Evolutionary conservation across 2,113 vertebrate species (phyloP).

Genomic region (Podarcis cretensis): DNA sequence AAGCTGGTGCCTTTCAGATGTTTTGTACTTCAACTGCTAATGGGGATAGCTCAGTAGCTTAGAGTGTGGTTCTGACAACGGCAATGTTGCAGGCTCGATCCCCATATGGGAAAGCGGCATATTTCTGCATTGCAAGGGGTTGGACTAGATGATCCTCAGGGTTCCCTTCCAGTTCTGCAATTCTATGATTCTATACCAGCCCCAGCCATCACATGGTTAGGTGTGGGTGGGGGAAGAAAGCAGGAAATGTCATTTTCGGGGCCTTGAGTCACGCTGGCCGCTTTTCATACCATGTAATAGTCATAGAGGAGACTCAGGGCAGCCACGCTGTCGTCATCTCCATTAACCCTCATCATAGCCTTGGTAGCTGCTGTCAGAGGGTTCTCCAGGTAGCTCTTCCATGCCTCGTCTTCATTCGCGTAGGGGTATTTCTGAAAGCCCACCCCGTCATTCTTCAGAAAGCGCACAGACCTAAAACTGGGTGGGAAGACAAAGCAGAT

Average conservation of each 20-base stretch:
- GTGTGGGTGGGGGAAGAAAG: neutral
- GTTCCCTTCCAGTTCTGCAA: too few species aligned
- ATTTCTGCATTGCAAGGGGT: too few species aligned
- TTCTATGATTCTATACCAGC: too few species aligned
- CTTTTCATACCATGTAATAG: slow-evolving; percentile 81
- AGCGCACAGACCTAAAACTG: slow-evolving; percentile 87
- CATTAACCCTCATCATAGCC: slow-evolving; percentile 86
- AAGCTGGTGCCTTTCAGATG: neutral
- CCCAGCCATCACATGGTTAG: too few species aligned
- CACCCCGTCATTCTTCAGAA: slow-evolving; percentile 91
- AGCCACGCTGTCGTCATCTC: slow-evolving; percentile 87
- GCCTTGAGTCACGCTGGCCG: neutral
- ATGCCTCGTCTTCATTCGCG: slow-evolving; percentile 87
- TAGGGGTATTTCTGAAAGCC: slow-evolving; percentile 86
- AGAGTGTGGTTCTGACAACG: too few species aligned
- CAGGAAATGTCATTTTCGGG: neutral
- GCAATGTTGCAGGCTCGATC: too few species aligned
- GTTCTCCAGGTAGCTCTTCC: slow-evolving; percentile 88
- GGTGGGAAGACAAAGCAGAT: accelerated
- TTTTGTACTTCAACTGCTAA: too few species aligned
- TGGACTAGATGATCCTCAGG: too few species aligned
- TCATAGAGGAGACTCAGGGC: slow-evolving; percentile 91
- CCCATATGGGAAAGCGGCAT: too few species aligned
- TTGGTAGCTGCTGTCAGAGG: slow-evolving; percentile 81
- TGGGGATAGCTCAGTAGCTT: too few species aligned